A percentile compares a stretch with the other conserved stretches of the same genome.
phyloP scores from a whole-genome alignment of 2,113 vertebrate species.

The Mobula hypostoma region DNA sequence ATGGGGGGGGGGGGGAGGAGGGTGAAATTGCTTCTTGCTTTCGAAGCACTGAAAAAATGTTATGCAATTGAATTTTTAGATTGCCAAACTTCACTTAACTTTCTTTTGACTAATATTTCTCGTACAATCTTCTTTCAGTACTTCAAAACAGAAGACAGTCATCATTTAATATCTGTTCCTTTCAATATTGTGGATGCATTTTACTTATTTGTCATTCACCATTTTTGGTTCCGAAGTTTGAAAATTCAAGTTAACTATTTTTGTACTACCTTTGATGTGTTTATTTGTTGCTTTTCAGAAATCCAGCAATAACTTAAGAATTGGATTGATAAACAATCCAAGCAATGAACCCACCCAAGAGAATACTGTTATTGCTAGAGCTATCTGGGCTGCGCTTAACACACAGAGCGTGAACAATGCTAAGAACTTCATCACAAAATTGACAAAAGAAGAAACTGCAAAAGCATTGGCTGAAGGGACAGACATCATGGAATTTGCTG shows the following conservation, averaged over 20 bases:
- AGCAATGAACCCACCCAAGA: conserved; percentile 53
- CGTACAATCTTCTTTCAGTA: neutral
- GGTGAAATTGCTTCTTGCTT: too few relatives aligned
- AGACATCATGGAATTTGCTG: conserved; percentile 72
- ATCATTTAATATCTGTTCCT: neutral
- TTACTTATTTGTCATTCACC: neutral
- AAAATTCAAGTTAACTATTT: neutral
- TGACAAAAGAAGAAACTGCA: conserved; percentile 82
- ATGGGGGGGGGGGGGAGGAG: too few relatives aligned
- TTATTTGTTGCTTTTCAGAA: conserved; percentile 52
- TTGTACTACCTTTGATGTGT: neutral
- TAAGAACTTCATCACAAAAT: conserved; percentile 97
- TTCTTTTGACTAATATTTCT: neutral
- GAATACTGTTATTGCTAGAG: conserved; percentile 64
- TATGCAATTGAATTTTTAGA: too few relatives aligned
- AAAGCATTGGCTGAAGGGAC: conserved; percentile 64
- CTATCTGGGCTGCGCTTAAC: conserved; percentile 86
- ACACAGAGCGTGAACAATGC: conserved; percentile 85
- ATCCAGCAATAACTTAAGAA: conserved; percentile 82
- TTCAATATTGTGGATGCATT: neutral
- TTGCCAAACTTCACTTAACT: too few relatives aligned
- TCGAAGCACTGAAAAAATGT: too few relatives aligned
- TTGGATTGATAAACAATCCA: conserved; percentile 88
- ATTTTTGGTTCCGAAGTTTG: neutral
- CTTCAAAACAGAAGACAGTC: neutral